Evolutionary conservation across 2,113 vertebrate species (phyloP).

Genomic region (Nycticebus coucang): DNA sequence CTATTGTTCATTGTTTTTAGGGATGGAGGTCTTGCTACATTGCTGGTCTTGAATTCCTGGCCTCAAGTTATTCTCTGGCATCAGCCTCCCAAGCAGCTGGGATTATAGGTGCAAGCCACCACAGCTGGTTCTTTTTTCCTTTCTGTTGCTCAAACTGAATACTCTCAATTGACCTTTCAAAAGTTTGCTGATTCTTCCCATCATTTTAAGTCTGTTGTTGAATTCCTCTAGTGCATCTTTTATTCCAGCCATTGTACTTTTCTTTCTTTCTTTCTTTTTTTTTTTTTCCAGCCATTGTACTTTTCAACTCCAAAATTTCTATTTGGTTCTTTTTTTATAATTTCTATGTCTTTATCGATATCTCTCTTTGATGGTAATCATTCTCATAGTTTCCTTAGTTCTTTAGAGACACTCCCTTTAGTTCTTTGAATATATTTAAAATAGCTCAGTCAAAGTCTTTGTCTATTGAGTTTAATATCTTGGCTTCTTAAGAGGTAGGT

Average conservation of each 20-base stretch:
- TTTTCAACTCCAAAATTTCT: background rate
- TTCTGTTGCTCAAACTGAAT: background rate
- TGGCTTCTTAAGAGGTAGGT: background rate
- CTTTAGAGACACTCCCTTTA: background rate
- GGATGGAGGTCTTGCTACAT: too few species aligned
- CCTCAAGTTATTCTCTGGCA: too few species aligned
- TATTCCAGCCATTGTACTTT: background rate
- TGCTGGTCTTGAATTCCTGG: too few species aligned
- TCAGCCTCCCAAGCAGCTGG: background rate
- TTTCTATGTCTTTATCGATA: background rate
- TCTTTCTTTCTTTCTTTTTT: too few species aligned
- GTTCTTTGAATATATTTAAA: background rate
- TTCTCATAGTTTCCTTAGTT: background rate
- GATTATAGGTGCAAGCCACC: too few species aligned
- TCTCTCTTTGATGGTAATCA: background rate
- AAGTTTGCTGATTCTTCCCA: background rate
- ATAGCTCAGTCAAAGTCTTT: background rate
- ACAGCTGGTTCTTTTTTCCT: background rate
- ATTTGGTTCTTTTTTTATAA: conserved; percentile 5
- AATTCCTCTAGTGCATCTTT: background rate
- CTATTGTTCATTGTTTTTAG: too few species aligned
- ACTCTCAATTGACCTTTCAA: background rate
- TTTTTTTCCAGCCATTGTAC: background rate
- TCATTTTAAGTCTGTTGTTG: background rate
- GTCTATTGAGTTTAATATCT: background rate